Evolutionary conservation across 2,797 vertebrate genomes (phyloP).

Genomic region (Sebastes baramenuke): DNA sequence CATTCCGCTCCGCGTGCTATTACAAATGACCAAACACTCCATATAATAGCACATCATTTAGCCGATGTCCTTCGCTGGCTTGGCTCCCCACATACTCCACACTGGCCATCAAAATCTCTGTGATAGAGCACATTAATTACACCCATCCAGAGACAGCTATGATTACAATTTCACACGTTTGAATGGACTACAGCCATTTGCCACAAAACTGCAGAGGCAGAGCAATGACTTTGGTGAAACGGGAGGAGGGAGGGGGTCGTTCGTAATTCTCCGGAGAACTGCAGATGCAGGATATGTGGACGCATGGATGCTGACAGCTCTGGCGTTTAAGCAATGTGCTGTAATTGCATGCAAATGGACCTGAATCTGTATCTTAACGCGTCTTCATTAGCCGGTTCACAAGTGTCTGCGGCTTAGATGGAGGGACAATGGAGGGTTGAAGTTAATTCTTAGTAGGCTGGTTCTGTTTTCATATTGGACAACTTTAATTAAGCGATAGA

Average conservation of each 20-base stretch:
- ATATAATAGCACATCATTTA: conserved; percentile 81
- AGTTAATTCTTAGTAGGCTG: conserved; percentile 84
- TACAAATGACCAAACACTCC: conserved; percentile 81
- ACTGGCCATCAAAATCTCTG: conserved; percentile 84
- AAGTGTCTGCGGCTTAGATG: conserved; percentile 70
- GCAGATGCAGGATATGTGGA: conserved; percentile 77
- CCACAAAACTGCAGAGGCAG: conserved; percentile 79
- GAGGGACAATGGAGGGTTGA: conserved; percentile 81
- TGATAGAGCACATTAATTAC: conserved; percentile 91
- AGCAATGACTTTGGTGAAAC: conserved; percentile 76
- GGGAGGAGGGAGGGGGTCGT: background rate
- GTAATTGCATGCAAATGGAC: conserved; percentile 83
- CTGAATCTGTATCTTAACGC: conserved; percentile 79
- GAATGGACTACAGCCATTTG: conserved; percentile 88
- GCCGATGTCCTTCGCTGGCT: conserved; percentile 76
- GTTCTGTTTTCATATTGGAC: conserved; percentile 89
- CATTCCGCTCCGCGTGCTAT: conserved; percentile 65
- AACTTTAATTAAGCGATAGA: conserved; percentile 96
- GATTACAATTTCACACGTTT: conserved; percentile 94
- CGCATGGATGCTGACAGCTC: conserved; percentile 84
- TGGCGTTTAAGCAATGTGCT: conserved; percentile 73
- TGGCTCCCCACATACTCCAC: conserved; percentile 74
- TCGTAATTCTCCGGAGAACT: conserved; percentile 81
- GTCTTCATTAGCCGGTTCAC: conserved; percentile 85
- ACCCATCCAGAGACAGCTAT: conserved; percentile 89